These are phyloP conservation scores for Nomada fabriciana DNA, from an alignment of 2,888 invertebrate species.

Conservation along the genomic window DNA sequence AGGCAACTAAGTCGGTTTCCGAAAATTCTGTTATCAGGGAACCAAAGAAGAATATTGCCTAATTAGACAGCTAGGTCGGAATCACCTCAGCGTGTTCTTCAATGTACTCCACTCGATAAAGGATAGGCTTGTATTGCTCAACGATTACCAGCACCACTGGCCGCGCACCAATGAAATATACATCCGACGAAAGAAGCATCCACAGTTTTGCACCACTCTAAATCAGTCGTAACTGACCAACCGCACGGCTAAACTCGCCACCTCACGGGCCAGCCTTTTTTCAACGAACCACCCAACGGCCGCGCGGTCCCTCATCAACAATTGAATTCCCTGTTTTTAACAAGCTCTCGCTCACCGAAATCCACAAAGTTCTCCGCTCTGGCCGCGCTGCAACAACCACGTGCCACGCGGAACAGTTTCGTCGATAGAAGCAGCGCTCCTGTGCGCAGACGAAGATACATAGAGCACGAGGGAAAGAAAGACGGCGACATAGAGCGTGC, in stretches of 20 bases:
- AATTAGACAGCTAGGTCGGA: too few species aligned
- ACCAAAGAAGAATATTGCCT: too few species aligned
- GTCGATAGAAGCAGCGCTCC: slow-evolving; percentile 7
- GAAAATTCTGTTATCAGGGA: too few species aligned
- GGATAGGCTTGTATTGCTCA: too few species aligned
- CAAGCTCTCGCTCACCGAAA: not conserved
- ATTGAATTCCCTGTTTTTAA: slow-evolving; percentile 2
- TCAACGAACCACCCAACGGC: not conserved
- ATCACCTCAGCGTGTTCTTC: too few species aligned
- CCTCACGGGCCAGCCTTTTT: not conserved
- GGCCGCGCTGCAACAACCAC: not conserved
- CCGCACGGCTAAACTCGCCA: not conserved
- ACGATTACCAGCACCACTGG: too few species aligned
- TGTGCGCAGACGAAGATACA: not conserved
- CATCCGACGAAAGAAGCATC: too few species aligned
- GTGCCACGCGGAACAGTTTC: slow-evolving; percentile 12
- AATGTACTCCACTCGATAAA: too few species aligned
- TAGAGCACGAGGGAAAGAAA: not conserved
- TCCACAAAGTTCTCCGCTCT: not conserved
- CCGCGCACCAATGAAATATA: too few species aligned
- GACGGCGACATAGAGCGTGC: not conserved
- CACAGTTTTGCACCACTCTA: not conserved
- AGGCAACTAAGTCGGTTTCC: too few species aligned
- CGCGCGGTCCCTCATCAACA: not conserved
- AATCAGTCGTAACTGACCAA: too few species aligned